Base-by-base conservation (phyloP, 2,888 invertebrate genomes). In the Polymixis lichenea region DNA sequence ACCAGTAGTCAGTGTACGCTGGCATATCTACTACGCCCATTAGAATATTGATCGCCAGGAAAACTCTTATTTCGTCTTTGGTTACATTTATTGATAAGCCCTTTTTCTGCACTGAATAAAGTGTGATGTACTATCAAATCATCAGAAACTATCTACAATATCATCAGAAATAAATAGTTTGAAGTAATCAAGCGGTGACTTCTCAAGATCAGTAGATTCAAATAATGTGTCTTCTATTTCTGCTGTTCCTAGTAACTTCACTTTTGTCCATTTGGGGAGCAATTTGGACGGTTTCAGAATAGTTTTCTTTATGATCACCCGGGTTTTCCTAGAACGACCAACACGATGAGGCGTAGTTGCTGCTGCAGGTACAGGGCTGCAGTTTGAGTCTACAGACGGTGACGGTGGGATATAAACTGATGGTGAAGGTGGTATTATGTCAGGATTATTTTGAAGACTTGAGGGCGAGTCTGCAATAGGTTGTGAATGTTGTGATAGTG, bases 41-140 rank as follows among this genome's bases (percentile, higher is more conserved):
- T 69, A 69, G n/a, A 58, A 69, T 58, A 56, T 46, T 58, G 19
- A 46, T 58, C 15, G 56, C 56, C 8, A 69, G 43, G 9, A 69
- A 69, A 9, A 56, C 56, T 43, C 43, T 56, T 19, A 56, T 56
- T 25, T 68, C 56, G 17, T 68, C 68, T 68, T 56, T 56, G 68
- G 68, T 56, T 4, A 32, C 32, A 32, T 32, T 32, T 19, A 56
- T 68, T 68, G 56, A 68, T 25, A 56, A 43, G 43, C 68, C 56
- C 68, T 56, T 68, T 53, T 43, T 68, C 43, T 68, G 68, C 56
- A 68, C 68, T 43, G 68, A 56, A 68, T 68, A 68, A 15, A 68
- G 43, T 53, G 72, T 70, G 71, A 76, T 76, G 28, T 61, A 65
- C 58, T 60, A 65, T 66, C 43, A 65, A 55, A 60, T 66, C n/a